Evolutionary conservation across 2,113 vertebrate species (phyloP).

Genomic region (Ovis aries): ARS-UI_Ramb_v3.0 NC_056056.1:180187501-180188000

Average conservation of each 20-base stretch:
- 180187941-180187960: background rate
- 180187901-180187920: background rate
- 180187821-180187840: background rate
- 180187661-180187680: background rate
- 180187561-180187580: background rate
- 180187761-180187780: background rate
- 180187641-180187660: background rate
- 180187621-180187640: background rate
- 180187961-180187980: background rate
- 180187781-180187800: background rate
- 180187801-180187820: background rate
- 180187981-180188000: background rate
- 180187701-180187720: background rate
- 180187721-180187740: background rate
- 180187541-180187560: background rate
- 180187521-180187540: background rate
- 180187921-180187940: background rate
- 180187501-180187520: accelerated
- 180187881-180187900: background rate
- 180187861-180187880: background rate
- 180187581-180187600: background rate
- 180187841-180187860: background rate
- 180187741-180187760: background rate
- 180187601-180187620: background rate
- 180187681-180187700: background rate